Percentiles rank a stretch among this genome's conserved stretches.
These are phyloP conservation scores for Cheilosia impressa DNA, from an alignment of 2,888 invertebrate genomes.

Conservation along the genomic window DNA sequence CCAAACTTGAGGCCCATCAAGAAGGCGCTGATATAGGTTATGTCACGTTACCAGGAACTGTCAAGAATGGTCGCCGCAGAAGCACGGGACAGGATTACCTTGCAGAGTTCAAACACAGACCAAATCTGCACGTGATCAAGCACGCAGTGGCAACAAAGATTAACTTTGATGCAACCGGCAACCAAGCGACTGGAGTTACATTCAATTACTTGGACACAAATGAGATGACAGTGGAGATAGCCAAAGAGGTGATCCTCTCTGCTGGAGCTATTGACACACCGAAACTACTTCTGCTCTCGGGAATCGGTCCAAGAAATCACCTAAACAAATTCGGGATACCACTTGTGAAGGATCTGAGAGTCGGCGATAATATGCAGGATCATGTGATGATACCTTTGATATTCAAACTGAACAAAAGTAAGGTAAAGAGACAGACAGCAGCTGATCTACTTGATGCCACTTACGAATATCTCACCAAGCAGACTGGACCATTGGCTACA, in stretches of 20 bases:
- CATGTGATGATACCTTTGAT: conserved; percentile 86
- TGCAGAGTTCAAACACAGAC: conserved; percentile 83
- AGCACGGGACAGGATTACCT: conserved; percentile 91
- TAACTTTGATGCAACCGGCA: conserved; percentile 83
- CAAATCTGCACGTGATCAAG: conserved; percentile 86
- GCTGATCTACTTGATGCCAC: conserved; percentile 78
- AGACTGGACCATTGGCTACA: conserved; percentile 84
- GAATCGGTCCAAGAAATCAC: conserved; percentile 80
- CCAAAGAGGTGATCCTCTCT: conserved; percentile 80
- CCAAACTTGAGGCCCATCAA: conserved; percentile 80
- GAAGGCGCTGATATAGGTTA: conserved; percentile 84
- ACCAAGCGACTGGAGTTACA: conserved; percentile 84
- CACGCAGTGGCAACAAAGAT: conserved; percentile 85
- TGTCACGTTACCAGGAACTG: conserved; percentile 83
- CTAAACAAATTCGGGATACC: conserved; percentile 77
- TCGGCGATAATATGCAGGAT: conserved; percentile 92
- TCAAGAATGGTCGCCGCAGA: conserved; percentile 88
- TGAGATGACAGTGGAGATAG: conserved; percentile 76
- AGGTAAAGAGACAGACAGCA: conserved; percentile 75
- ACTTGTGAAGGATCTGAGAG: conserved; percentile 80
- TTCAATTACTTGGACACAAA: conserved; percentile 84
- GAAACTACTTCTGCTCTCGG: conserved; percentile 81
- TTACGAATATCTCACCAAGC: conserved; percentile 84
- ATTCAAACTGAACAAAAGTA: conserved; percentile 82
- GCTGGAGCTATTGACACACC: conserved; percentile 81